phyloP scores from a whole-genome alignment of 2,888 invertebrate species.

The Pollenia angustigena region DNA sequence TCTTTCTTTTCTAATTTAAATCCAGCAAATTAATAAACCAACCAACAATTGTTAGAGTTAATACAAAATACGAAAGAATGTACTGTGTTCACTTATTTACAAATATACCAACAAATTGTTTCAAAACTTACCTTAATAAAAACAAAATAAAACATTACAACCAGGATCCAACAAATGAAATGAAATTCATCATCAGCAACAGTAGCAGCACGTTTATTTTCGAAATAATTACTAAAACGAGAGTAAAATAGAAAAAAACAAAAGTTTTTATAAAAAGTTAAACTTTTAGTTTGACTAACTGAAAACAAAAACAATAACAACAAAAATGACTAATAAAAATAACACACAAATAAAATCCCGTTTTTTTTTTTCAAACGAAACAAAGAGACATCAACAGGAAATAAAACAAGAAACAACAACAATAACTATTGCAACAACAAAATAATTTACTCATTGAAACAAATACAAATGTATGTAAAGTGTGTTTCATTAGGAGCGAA shows the following conservation, averaged over 20 bases:
- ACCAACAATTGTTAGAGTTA: constrained; percentile 17
- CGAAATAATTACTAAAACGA: constrained; percentile 69
- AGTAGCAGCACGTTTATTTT: constrained; percentile 60
- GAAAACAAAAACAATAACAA: constrained; percentile 46
- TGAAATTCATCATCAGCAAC: constrained; percentile 50
- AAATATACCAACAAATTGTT: constrained; percentile 12
- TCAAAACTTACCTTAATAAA: constrained; percentile 17
- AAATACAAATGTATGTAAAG: constrained; percentile 3
- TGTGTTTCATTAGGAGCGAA: no score
- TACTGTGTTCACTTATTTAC: not conserved
- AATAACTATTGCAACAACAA: constrained; percentile 35
- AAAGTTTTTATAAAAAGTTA: constrained; percentile 59
- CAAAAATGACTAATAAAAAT: constrained; percentile 45
- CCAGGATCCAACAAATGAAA: not conserved
- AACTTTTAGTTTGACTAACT: constrained; percentile 68
- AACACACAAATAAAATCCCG: constrained; percentile 42
- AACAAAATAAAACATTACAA: constrained; percentile 6
- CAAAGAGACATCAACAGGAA: constrained; percentile 69
- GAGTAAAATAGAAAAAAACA: constrained; percentile 22
- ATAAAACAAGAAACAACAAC: constrained; percentile 57
- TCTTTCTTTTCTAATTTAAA: not conserved
- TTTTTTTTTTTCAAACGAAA: constrained; percentile 50
- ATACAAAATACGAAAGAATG: not conserved
- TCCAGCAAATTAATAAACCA: constrained; percentile 24
- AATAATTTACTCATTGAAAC: constrained; percentile 28